A percentile compares a stretch with the other conserved stretches of the same genome.
phyloP scores from a whole-genome alignment of 2,888 invertebrate species.

The Teleiodes luculella region DNA sequence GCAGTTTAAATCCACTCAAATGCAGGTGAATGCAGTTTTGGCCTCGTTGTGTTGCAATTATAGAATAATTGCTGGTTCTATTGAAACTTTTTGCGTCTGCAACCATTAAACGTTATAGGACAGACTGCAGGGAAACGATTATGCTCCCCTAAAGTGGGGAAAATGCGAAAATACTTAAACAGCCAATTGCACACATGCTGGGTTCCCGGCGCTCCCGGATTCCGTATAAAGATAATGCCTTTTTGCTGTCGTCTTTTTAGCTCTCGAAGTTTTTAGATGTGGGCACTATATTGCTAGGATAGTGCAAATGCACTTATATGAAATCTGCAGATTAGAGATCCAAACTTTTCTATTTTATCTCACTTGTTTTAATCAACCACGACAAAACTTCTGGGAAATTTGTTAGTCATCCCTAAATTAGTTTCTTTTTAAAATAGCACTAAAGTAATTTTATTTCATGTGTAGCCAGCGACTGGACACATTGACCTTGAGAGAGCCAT shows the following conservation, averaged over 20 bases:
- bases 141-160: slow-evolving; percentile 35
- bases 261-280: not conserved
- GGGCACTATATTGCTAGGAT: not conserved
- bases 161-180: slow-evolving; percentile 50
- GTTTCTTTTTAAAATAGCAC: too few relatives aligned
- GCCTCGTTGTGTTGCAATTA: slow-evolving; percentile 39
- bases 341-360: too few relatives aligned
- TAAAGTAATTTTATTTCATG: too few relatives aligned
- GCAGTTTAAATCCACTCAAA: slow-evolving; percentile 1
- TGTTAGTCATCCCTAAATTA: too few relatives aligned
- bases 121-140: slow-evolving; percentile 57
- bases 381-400: too few relatives aligned
- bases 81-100: slow-evolving; percentile 57
- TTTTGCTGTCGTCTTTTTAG: slow-evolving; percentile 48
- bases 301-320: too few relatives aligned
- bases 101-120: slow-evolving; percentile 39
- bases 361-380: too few relatives aligned
- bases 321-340: too few relatives aligned
- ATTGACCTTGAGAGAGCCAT: too few relatives aligned
- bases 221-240: slow-evolving; percentile 55
- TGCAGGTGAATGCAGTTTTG: slow-evolving; percentile 13
- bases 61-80: slow-evolving; percentile 46
- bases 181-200: slow-evolving; percentile 64
- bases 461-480: too few relatives aligned
- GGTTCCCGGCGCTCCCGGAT: slow-evolving; percentile 48